A percentile compares a stretch with the other conserved stretches of the same genome.
These are phyloP conservation scores for Novumbra hubbsi DNA, from an alignment of 2,797 vertebrate species.

Conservation along the genomic window DNA sequence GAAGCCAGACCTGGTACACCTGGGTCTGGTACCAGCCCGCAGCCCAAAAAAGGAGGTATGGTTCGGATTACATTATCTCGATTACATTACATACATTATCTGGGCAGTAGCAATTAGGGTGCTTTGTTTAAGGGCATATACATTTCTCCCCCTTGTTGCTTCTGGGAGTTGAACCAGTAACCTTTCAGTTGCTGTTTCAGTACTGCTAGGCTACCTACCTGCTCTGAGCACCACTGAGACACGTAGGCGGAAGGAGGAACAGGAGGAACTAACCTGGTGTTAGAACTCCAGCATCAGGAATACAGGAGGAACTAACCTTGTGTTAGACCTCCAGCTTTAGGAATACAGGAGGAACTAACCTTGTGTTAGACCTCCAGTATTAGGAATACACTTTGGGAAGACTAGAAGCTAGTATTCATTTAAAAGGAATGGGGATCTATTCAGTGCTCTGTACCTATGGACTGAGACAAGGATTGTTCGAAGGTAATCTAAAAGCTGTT, in stretches of 20 bases:
- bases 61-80: background rate
- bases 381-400: background rate
- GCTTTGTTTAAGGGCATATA: too few species aligned
- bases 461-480: background rate
- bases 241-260: too few species aligned
- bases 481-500: conserved; percentile 2
- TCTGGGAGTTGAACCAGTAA: too few species aligned
- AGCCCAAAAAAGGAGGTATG: conserved; percentile 77
- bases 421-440: background rate
- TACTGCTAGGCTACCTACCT: background rate
- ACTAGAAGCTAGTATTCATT: background rate
- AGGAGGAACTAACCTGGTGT: background rate
- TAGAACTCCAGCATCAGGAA: background rate
- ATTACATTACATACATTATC: too few species aligned
- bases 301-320: too few species aligned
- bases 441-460: background rate
- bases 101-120: too few species aligned
- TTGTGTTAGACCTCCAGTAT: background rate
- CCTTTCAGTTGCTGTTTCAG: too few species aligned
- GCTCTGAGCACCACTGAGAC: background rate
- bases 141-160: too few species aligned
- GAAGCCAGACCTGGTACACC: conserved; percentile 55
- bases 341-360: background rate
- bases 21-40: conserved; percentile 52
- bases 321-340: background rate